Evolutionary conservation across 2,888 invertebrate genomes (phyloP).

Genomic region (Fragum fragum): DNA sequence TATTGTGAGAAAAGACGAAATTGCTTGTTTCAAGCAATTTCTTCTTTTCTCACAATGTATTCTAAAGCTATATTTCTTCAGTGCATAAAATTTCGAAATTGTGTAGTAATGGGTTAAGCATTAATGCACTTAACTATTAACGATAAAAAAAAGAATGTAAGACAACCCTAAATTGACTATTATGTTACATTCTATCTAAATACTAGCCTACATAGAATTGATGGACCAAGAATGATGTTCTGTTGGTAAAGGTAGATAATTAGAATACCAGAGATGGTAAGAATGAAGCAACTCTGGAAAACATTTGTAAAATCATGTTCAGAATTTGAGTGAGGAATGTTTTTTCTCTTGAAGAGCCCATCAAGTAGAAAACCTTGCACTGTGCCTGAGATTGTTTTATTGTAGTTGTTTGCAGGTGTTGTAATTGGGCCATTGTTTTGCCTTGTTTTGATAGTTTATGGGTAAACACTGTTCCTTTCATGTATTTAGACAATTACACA

Average conservation of each 20-base stretch:
- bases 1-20: too few species aligned
- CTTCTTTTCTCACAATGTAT: too few species aligned
- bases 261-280: slow-evolving; percentile 2
- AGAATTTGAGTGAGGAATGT: slow-evolving; percentile 2
- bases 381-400: background rate
- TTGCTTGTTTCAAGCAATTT: too few species aligned
- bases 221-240: background rate
- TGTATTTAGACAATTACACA: background rate
- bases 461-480: slow-evolving; percentile 4
- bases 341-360: background rate
- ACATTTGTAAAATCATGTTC: slow-evolving; percentile 25
- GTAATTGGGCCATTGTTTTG: slow-evolving; percentile 19
- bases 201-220: background rate
- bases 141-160: too few species aligned
- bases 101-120: too few species aligned
- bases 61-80: too few species aligned
- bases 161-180: too few species aligned
- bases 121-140: too few species aligned
- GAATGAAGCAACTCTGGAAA: slow-evolving; percentile 14
- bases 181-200: too few species aligned
- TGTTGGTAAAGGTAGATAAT: slow-evolving; percentile 1
- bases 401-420: slow-evolving; percentile 11
- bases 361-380: background rate
- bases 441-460: slow-evolving; percentile 14
- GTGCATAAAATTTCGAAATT: too few species aligned